A percentile compares a stretch with the other conserved stretches of the same genome.
These are phyloP conservation scores for Condylura cristata DNA, from an alignment of 2,113 vertebrate species.

Conservation along the genomic window DNA sequence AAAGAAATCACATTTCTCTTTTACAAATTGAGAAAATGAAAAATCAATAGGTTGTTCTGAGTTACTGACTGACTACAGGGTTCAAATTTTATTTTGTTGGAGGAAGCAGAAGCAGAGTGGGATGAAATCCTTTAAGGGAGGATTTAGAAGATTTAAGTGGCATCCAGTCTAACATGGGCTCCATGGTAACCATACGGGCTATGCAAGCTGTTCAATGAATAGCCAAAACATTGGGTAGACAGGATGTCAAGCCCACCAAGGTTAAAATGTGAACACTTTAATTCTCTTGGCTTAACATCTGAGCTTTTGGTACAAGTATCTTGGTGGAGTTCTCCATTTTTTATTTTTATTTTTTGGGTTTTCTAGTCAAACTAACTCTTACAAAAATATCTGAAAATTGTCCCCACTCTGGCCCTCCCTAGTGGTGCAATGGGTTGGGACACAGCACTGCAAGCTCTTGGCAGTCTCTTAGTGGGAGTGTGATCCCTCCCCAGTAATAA, in stretches of 20 bases:
- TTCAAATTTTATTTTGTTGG: constrained; percentile 66
- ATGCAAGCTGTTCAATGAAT: constrained; percentile 50
- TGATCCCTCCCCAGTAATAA: no score
- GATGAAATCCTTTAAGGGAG: constrained; percentile 27
- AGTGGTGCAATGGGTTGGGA: no score
- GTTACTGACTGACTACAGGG: background rate
- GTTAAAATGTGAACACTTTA: constrained; percentile 47
- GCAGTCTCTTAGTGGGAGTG: no score
- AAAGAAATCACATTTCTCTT: constrained; percentile 57
- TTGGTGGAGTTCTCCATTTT: background rate
- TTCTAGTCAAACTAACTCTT: background rate
- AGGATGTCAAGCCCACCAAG: constrained; percentile 25
- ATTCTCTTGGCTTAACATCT: constrained; percentile 28
- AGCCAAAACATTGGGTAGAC: constrained; percentile 63
- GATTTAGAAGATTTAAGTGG: constrained; percentile 60
- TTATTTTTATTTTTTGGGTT: background rate
- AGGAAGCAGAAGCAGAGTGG: constrained; percentile 12
- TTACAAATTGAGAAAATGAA: constrained; percentile 62
- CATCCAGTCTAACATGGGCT: constrained; percentile 45
- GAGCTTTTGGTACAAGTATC: background rate
- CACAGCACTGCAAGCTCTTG: no score
- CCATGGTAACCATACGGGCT: constrained; percentile 50
- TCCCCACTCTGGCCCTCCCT: no score
- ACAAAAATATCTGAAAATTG: background rate
- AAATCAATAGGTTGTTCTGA: constrained; percentile 61